A percentile compares a stretch with the other conserved stretches of the same genome.
Evolutionary conservation across 1,140 invertebrate genomes (phyloP).

Genomic region (Hylaeus volcanicus): DNA sequence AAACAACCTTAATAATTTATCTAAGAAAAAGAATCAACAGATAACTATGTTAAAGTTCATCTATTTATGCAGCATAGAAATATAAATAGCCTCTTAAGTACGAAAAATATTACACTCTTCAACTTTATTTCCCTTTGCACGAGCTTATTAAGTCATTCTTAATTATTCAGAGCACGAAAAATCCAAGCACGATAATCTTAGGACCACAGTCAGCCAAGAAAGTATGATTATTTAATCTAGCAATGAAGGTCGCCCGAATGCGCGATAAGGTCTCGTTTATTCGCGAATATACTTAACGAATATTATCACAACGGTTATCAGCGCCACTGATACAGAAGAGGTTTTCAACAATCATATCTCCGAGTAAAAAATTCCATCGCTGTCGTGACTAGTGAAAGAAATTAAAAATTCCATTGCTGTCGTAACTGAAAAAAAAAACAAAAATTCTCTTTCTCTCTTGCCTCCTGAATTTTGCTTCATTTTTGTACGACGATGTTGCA

Average conservation of each 20-base stretch:
- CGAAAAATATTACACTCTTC: not conserved
- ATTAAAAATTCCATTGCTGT: too few relatives aligned
- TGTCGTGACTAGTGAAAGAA: not conserved
- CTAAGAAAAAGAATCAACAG: too few relatives aligned
- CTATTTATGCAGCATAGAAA: too few relatives aligned
- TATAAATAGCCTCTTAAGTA: not conserved
- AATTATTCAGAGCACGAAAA: not conserved
- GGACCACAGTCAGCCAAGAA: not conserved
- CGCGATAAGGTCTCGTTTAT: conserved; percentile 14
- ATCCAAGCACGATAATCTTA: not conserved
- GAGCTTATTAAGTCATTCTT: not conserved
- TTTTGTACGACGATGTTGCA: too few relatives aligned
- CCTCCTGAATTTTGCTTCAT: too few relatives aligned
- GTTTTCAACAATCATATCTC: not conserved
- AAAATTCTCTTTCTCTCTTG: too few relatives aligned
- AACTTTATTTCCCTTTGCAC: not conserved
- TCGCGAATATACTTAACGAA: not conserved
- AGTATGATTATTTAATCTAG: conserved; percentile 12
- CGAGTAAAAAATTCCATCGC: not conserved
- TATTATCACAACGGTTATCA: not conserved
- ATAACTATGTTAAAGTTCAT: too few relatives aligned
- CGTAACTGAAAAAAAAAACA: too few relatives aligned
- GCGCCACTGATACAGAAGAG: not conserved
- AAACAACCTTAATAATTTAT: too few relatives aligned
- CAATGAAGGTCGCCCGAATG: not conserved